Base-by-base conservation (phyloP, 2,888 invertebrate species). In the Urechis unicinctus region DNA sequence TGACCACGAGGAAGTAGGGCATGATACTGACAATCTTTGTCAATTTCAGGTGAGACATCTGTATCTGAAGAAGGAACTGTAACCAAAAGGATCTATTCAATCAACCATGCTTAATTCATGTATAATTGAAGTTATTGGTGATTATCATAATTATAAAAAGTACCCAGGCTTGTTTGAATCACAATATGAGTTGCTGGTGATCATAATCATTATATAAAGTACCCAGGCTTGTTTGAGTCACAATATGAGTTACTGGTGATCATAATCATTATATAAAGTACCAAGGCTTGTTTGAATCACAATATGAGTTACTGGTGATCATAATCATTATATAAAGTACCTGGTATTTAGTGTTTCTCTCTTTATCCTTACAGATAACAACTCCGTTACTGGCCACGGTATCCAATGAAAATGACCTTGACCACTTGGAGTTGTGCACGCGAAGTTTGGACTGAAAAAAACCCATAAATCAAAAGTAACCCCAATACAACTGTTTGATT, bases 21-120 rank as follows among this genome's bases (percentile, higher is more conserved):
- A 87, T 80, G 6, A 90, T 82, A 0, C 88, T 88, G 36, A 90
- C 84, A 52, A 90, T 87, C 73, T 87, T 88, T 0, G 89, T 89
- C 55, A 88, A 81, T 62, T 86, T 84, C 29, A 88, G 81, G 57
- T 85, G 84, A 0, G 89, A 88, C 61, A 87, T 80, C 24, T 84
- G 84, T 30, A 85, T 84, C 54, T 82, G 84, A 47, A 88, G 81
- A 63, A 89, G 81, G 69, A 90, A 84, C 78, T 79, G 65, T 6
- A 61, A 58, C 52, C 49, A 50, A 43, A 46, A 51, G n/a, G n/a
- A n/a, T n/a, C n/a, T n/a, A n/a, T n/a, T n/a, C n/a, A n/a, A n/a
- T n/a, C n/a, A n/a, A n/a, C n/a, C n/a, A n/a, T n/a, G n/a, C n/a
- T n/a, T n/a, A n/a, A n/a, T n/a, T n/a, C n/a, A n/a, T n/a, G n/a